Percentiles rank a stretch among this genome's conserved stretches.
Evolutionary conservation across 2,113 vertebrate species (phyloP).

Genomic region (Neopipo cinnamomea): DNA sequence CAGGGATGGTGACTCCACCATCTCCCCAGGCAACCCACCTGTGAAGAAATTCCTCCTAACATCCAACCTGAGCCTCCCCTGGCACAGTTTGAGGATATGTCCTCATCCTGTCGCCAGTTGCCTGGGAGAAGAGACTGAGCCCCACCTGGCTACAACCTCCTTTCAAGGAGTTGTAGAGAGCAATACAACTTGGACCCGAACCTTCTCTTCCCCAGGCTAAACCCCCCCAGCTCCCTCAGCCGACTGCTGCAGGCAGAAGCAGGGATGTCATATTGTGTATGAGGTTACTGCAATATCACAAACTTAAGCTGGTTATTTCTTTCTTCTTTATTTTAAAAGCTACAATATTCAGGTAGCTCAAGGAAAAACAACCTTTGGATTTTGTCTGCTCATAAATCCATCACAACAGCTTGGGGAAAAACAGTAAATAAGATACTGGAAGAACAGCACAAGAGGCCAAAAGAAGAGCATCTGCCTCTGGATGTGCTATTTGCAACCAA

Average conservation of each 20-base stretch:
- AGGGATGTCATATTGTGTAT: background rate
- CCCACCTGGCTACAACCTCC: background rate
- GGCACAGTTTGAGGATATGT: background rate
- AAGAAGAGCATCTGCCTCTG: slow-evolving; percentile 16
- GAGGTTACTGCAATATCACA: background rate
- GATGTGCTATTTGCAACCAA: slow-evolving; percentile 32
- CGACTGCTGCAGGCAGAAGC: background rate
- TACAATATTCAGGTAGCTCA: slow-evolving; percentile 51
- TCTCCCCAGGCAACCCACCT: background rate
- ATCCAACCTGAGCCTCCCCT: background rate
- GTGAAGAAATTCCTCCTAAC: background rate
- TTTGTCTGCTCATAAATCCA: slow-evolving; percentile 48
- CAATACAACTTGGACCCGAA: background rate
- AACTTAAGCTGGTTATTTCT: slow-evolving; percentile 16
- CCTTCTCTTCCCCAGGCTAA: background rate
- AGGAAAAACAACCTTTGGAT: slow-evolving; percentile 55
- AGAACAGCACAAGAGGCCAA: slow-evolving; percentile 42
- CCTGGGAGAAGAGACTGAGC: background rate
- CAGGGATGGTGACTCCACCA: background rate
- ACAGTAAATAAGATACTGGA: slow-evolving; percentile 55
- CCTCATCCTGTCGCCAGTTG: background rate
- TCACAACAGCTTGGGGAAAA: slow-evolving; percentile 43
- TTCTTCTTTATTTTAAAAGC: slow-evolving; percentile 32
- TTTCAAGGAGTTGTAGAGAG: background rate
- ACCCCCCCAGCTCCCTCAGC: background rate